These are phyloP conservation scores for Silurus glanis DNA, from an alignment of 2,113 vertebrate species.

Conservation along the genomic window DNA sequence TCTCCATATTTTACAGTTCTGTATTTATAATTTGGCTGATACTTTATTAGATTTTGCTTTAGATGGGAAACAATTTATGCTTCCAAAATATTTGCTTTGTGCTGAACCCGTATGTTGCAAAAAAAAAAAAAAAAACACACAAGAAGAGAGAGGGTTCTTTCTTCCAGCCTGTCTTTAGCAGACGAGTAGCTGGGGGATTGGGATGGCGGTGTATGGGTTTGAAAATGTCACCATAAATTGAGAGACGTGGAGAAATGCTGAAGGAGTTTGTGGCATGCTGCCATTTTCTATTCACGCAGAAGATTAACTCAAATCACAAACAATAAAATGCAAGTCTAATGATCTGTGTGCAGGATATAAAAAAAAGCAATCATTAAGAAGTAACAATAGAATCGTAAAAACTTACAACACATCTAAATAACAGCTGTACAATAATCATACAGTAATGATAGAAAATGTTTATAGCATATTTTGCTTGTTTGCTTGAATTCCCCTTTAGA, in stretches of 20 bases:
- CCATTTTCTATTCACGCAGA: not conserved
- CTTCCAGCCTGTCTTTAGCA: not conserved
- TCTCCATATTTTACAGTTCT: not conserved
- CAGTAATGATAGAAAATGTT: not conserved
- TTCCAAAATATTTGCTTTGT: not conserved
- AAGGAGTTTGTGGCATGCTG: not conserved
- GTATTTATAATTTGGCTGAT: not conserved
- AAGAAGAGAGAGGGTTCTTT: not conserved
- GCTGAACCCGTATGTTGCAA: not conserved
- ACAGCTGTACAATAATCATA: not conserved
- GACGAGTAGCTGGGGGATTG: not conserved
- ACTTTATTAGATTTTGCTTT: not conserved
- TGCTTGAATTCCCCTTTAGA: not conserved
- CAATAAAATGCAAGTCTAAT: not conserved
- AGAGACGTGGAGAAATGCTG: constrained; percentile 1
- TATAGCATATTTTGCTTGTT: not conserved
- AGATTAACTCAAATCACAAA: not conserved
- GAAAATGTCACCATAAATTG: constrained; percentile 20
- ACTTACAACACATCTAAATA: not conserved
- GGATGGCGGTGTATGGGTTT: not conserved
- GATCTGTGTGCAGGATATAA: not conserved
- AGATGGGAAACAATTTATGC: not conserved
- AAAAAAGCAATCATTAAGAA: not conserved
- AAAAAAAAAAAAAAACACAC: not conserved
- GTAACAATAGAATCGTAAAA: not conserved